These are phyloP conservation scores for Vanessa cardui DNA, from an alignment of 2,888 invertebrate genomes.

Conservation along the genomic window DNA sequence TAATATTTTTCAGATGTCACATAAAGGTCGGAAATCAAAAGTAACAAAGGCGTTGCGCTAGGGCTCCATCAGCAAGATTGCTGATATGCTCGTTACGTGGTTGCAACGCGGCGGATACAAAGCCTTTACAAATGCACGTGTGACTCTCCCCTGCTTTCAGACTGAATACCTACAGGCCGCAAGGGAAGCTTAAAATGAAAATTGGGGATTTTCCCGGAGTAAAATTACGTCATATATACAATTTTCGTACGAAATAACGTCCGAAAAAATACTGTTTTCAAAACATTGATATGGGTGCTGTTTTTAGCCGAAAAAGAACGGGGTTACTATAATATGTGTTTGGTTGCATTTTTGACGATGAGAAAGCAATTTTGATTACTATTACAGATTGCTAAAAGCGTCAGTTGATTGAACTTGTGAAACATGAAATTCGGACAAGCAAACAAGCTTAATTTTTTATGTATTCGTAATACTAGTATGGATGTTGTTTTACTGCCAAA, in stretches of 20 bases:
- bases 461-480: no score
- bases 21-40: constrained; percentile 26
- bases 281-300: no score
- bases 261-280: no score
- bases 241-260: not conserved
- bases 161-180: constrained; percentile 33
- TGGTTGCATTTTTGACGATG: no score
- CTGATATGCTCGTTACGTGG: constrained; percentile 54
- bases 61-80: constrained; percentile 60
- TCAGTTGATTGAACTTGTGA: no score
- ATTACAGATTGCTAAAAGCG: no score
- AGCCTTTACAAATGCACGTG: constrained; percentile 54
- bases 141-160: constrained; percentile 62
- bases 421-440: no score
- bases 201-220: not conserved
- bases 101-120: constrained; percentile 47
- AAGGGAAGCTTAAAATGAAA: constrained; percentile 12
- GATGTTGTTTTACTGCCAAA: no score
- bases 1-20: constrained; percentile 14
- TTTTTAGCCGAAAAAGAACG: no score
- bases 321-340: no score
- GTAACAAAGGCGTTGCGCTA: constrained; percentile 36
- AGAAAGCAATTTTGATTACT: no score
- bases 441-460: no score
- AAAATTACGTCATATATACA: not conserved